Evolutionary conservation across 2,888 invertebrate species (phyloP).

Genomic region (Synergus itoensis): DNA sequence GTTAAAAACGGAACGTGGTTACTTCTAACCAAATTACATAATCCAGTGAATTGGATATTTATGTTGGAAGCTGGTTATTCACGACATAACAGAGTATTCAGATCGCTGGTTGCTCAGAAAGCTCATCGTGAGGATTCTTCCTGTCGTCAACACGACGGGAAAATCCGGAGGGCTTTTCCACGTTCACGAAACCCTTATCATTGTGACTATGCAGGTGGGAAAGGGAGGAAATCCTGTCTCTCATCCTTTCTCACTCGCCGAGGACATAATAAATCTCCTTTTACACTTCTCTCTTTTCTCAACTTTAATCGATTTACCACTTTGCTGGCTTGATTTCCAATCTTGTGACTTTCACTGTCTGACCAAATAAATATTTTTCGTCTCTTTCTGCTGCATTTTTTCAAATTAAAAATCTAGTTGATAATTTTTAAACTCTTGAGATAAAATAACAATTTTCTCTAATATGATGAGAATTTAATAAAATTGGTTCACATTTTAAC

Average conservation of each 20-base stretch:
- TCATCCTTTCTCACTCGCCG: constrained; percentile 19
- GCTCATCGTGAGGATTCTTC: constrained; percentile 41
- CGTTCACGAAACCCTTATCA: constrained; percentile 62
- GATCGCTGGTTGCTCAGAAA: constrained; percentile 29
- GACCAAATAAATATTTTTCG: background rate
- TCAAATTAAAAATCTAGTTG: no score
- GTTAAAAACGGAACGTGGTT: background rate
- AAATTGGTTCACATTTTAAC: background rate
- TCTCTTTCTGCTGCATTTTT: background rate
- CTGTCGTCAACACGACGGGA: constrained; percentile 60
- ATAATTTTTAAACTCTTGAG: no score
- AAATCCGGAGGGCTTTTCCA: constrained; percentile 61
- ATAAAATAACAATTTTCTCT: no score
- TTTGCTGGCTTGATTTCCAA: constrained; percentile 14
- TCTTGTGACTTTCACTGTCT: constrained; percentile 28
- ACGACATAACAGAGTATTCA: constrained; percentile 1
- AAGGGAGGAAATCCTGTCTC: constrained; percentile 42
- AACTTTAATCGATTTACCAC: constrained; percentile 37
- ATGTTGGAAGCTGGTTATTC: background rate
- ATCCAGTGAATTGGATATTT: constrained; percentile 15
- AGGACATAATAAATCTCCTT: constrained; percentile 55
- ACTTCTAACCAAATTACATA: background rate
- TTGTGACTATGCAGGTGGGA: constrained; percentile 53
- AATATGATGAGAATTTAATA: background rate
- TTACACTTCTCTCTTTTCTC: constrained; percentile 23